Base-by-base conservation (phyloP, 2,888 invertebrate genomes). In the Drosophila tripunctata region DNA sequence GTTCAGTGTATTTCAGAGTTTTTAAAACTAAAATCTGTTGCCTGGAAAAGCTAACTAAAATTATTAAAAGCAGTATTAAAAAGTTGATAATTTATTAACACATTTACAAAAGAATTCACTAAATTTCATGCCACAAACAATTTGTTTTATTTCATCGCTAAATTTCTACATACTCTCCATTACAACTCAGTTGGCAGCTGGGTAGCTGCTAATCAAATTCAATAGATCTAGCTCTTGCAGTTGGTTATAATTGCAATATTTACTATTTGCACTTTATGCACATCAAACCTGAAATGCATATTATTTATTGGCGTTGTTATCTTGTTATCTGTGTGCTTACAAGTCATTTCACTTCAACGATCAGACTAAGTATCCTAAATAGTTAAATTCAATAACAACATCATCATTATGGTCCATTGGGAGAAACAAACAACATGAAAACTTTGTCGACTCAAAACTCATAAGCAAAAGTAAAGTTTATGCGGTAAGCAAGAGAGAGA, bases 381-480 rank as follows among this genome's bases (percentile, higher is more conserved):
- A 61, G 56, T 70, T 75, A 61, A 84, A 78, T 81, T 78, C 85
- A 81, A 84, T 81, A 73, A 73, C 51, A 72, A 36, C 50, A 65
- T 60, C 44, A 57, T 56, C 35, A 70, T 75, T 55, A 65, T 15
- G 47, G 17, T 38, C 43, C 35, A 48, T 51, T 55, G 75, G 40
- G 44, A 19, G 30, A 40, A 50, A 14, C 24, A 31, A 38, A 33
- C 56, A 66, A 57, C 41, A 55, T 43, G 44, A 48, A 40, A 64
- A 30, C 19, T 47, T 45, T 40, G 45, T 14, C 24, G 61, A 30
- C 56, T 66, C 41, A 48, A 62, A 61, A 70, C 63, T 67, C 66
- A 62, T 76, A 70, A 75, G 73, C 54, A 48, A 54, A 84, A 80
- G 67, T 84, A 56, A 86, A 80, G 67, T 84, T 80, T 69, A 38